Evolutionary conservation across 2,888 invertebrate species (phyloP), one percentile per base, ranked within the genome.

Genomic region (Unio delphinus): DNA sequence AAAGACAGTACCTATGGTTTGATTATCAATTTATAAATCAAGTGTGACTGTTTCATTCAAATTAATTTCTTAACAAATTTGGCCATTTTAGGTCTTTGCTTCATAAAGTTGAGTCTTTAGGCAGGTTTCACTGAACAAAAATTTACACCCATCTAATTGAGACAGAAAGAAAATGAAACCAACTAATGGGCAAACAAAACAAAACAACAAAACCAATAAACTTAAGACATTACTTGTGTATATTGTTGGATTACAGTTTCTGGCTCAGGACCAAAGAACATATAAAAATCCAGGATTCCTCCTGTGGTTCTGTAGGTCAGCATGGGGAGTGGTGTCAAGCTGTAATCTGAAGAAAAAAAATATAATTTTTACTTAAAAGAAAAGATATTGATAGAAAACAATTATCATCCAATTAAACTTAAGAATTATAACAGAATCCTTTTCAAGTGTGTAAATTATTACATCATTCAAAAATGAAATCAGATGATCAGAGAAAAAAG

Each of bases 261-360:
- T 0, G 96, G 95, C 0, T 92, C 91, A 0, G 95, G 95, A 0
- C 96, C 96, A 82, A 94, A 81, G 85, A 96, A 93, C 74, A 96
- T 91, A 88, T 94, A 94, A 73, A 96, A 93, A 87, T 95, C 94
- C 6, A 97, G 91, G 15, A 96, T 91, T 0, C 96, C 96, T 20
- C 96, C 96, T 61, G 94, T 93, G 0, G 94, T 92, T 74, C 97
- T 92, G 89, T 94, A 96, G 0, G 96, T 96, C 65, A 97, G 92
- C 8, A 94, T 95, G 0, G 95, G 95, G 0, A 93, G 92, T 6
- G 96, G 83, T 28, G 81, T 79, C 60, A 85, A 81, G 30, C 81
- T 79, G 73, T 77, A 77, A 6, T 77, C 77, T 77, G 67, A 26
- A 70, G 64, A n/a, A 28, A 8, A 62, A n/a, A 18, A 61, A 23